Conservation (phyloP, 2,888 invertebrate genomes). For the Sminthurides aquaticus region DNA sequence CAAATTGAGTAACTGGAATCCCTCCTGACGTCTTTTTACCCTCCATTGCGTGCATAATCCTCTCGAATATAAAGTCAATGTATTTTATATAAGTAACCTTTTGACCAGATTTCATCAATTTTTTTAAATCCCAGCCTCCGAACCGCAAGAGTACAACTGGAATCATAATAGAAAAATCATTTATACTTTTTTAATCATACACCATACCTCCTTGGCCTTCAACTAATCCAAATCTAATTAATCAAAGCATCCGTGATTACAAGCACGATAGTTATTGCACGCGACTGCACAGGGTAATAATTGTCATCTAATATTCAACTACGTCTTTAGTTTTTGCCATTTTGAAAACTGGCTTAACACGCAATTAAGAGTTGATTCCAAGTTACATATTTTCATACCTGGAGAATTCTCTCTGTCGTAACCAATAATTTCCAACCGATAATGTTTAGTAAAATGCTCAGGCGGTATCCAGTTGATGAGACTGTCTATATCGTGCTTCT, state of each 20-base stretch:
- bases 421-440: conserved; percentile 1
- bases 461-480: conserved; percentile 9
- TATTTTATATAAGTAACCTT: conserved; percentile 9
- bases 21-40: background rate
- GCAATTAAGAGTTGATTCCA: too few relatives aligned
- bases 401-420: conserved; percentile 14
- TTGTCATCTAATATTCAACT: too few relatives aligned
- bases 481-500: conserved; percentile 14
- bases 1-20: conserved; percentile 10
- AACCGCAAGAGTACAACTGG: conserved; percentile 4
- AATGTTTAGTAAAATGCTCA: background rate
- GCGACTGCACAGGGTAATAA: too few relatives aligned
- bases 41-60: conserved; percentile 9
- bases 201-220: background rate
- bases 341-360: too few relatives aligned
- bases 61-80: conserved; percentile 5
- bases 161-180: background rate
- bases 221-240: too few relatives aligned
- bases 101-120: conserved; percentile 10
- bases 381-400: conserved; percentile 5
- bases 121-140: conserved; percentile 15
- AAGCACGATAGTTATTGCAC: too few relatives aligned
- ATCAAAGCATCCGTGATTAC: too few relatives aligned
- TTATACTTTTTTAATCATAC: background rate
- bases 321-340: too few relatives aligned